Percentiles rank a stretch among this genome's conserved stretches.
Conservation (phyloP, 2,113 vertebrate species). For the Hymenochirus boettgeri region DNA sequence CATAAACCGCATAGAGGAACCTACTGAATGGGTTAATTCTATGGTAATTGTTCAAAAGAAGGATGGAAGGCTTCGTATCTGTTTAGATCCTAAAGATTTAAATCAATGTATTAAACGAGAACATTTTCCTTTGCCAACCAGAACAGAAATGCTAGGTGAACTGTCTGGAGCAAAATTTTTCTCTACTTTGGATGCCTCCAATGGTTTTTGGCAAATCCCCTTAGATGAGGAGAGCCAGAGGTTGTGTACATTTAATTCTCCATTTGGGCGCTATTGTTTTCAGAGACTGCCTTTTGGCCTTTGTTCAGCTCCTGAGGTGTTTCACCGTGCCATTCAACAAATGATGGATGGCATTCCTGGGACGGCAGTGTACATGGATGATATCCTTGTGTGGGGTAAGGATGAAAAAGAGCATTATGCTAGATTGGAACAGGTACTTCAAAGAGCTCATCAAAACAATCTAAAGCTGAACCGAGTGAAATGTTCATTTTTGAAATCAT, state of each 20-base stretch:
- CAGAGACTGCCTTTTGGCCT: background rate
- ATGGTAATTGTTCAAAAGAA: background rate
- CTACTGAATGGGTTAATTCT: conserved; percentile 6
- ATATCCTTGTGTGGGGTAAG: conserved; percentile 17
- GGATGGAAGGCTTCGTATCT: too few species aligned
- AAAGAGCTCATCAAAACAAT: background rate
- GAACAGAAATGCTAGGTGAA: background rate
- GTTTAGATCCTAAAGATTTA: background rate
- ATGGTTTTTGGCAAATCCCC: conserved; percentile 12
- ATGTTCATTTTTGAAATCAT: background rate
- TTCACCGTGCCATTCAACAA: conserved; percentile 1
- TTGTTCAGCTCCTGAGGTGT: conserved; percentile 6
- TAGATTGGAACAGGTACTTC: background rate
- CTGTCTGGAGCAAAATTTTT: background rate
- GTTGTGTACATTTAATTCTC: too few species aligned
- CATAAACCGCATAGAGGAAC: background rate
- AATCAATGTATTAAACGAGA: background rate
- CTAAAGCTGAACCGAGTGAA: background rate
- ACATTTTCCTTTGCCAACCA: background rate
- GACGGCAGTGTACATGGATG: background rate
- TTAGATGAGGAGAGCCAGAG: background rate
- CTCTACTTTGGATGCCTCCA: conserved; percentile 8
- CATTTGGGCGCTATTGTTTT: conserved; percentile 8
- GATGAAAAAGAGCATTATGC: conserved; percentile 6
- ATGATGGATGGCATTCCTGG: conserved; percentile 15